phyloP scores from a whole-genome alignment of 2,888 invertebrate species.

The Spilosoma lubricipeda region DNA sequence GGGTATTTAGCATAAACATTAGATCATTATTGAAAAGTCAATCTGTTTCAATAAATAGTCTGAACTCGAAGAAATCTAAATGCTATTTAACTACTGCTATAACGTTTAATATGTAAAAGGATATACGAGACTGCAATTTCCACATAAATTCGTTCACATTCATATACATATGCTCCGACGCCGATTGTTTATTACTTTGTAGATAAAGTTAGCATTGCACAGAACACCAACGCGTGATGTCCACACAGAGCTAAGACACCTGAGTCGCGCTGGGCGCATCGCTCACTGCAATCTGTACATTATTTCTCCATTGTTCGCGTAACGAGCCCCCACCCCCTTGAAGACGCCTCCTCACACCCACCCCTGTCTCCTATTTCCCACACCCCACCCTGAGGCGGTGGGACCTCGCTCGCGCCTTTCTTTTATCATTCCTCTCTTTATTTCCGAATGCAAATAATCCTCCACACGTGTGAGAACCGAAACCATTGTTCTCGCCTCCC shows the following conservation, averaged over 20 bases:
- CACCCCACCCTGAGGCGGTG: conserved; percentile 85
- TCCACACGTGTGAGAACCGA: conserved; percentile 87
- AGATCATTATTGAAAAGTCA: neutral
- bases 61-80: neutral
- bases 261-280: conserved; percentile 85
- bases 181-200: conserved; percentile 38
- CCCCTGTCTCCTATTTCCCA: conserved; percentile 75
- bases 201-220: conserved; percentile 38
- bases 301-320: conserved; percentile 87
- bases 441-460: conserved; percentile 88
- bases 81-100: neutral
- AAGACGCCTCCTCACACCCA: conserved; percentile 59
- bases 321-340: conserved; percentile 81
- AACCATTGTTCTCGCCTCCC: conserved; percentile 86
- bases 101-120: neutral
- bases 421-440: conserved; percentile 87
- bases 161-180: conserved; percentile 26
- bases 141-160: conserved; percentile 17
- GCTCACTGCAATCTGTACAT: conserved; percentile 87
- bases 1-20: neutral
- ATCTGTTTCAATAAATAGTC: neutral
- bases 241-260: conserved; percentile 81
- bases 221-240: conserved; percentile 67
- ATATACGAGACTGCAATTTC: conserved; percentile 7
- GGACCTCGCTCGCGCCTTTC: conserved; percentile 86